phyloP scores from a whole-genome alignment of 2,888 invertebrate species.

The Drymonia ruficornis region DNA sequence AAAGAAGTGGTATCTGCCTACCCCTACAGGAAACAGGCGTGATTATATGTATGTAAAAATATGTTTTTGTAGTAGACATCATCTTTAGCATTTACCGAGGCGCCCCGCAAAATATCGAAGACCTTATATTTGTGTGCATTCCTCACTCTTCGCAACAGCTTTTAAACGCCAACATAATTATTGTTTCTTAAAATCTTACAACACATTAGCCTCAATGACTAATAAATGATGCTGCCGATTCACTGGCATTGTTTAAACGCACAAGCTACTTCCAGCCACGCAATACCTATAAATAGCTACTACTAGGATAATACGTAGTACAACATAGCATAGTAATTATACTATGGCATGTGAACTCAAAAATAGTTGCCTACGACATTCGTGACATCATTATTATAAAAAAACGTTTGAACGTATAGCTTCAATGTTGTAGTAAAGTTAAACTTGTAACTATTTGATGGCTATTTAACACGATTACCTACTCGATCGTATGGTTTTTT shows the following conservation, averaged over 20 bases:
- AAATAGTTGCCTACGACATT: conserved; percentile 24
- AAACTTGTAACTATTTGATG: too few species aligned
- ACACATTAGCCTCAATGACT: conserved; percentile 18
- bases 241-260: conserved; percentile 16
- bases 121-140: too few species aligned
- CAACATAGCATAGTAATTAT: conserved; percentile 9
- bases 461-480: too few species aligned
- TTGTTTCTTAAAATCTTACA: not conserved
- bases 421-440: too few species aligned
- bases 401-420: too few species aligned
- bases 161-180: not conserved
- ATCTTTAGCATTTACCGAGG: not conserved
- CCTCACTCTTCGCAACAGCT: not conserved
- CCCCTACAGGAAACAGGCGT: too few species aligned
- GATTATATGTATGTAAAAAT: too few species aligned
- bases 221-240: conserved; percentile 1
- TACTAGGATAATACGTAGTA: conserved; percentile 1
- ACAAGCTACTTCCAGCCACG: conserved; percentile 11
- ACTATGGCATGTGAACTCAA: conserved; percentile 8
- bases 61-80: too few species aligned
- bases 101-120: too few species aligned
- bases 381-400: conserved; percentile 21
- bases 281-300: conserved; percentile 29
- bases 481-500: too few species aligned
- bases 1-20: too few species aligned